phyloP scores from a whole-genome alignment of 1,140 invertebrate genomes.

The Diabrotica undecimpunctata region DNA sequence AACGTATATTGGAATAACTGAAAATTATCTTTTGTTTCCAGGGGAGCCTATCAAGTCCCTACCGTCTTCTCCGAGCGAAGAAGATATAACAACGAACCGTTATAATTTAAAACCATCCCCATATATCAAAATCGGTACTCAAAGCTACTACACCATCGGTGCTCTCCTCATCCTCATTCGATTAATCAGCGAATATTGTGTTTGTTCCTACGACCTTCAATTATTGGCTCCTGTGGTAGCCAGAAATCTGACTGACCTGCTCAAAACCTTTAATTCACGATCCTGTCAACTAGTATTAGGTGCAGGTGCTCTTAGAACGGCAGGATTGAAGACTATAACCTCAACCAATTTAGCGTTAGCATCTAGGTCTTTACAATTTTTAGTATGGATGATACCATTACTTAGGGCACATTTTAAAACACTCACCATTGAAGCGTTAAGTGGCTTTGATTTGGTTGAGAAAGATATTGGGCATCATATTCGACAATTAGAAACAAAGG shows the following conservation, averaged over 20 bases:
- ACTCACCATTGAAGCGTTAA: slow-evolving; percentile 43
- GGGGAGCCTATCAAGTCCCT: slow-evolving; percentile 44
- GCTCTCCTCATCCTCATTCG: slow-evolving; percentile 80
- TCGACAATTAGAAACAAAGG: slow-evolving; percentile 86
- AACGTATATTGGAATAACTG: no score
- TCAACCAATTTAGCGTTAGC: slow-evolving; percentile 91
- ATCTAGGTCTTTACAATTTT: slow-evolving; percentile 78
- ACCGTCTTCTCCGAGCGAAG: slow-evolving; percentile 35
- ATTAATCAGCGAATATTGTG: slow-evolving; percentile 88
- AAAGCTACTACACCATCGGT: slow-evolving; percentile 83
- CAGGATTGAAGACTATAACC: slow-evolving; percentile 94
- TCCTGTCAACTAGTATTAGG: slow-evolving; percentile 93
- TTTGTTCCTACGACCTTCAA: slow-evolving; percentile 66
- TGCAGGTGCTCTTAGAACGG: slow-evolving; percentile 89
- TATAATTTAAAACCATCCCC: slow-evolving; percentile 42
- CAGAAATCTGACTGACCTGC: slow-evolving; percentile 79
- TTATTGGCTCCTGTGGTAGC: slow-evolving; percentile 66
- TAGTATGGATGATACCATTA: slow-evolving; percentile 73
- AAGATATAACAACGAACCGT: slow-evolving; percentile 28
- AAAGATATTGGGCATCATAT: slow-evolving; percentile 85
- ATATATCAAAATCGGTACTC: slow-evolving; percentile 68
- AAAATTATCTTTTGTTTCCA: not conserved
- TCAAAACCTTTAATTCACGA: slow-evolving; percentile 87
- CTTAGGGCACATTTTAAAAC: slow-evolving; percentile 65
- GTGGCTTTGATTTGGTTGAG: slow-evolving; percentile 62